Percentiles rank a stretch among this genome's conserved stretches.
Evolutionary conservation across 2,888 invertebrate species (phyloP).

Genomic region (Zeuzera pyrina): DNA sequence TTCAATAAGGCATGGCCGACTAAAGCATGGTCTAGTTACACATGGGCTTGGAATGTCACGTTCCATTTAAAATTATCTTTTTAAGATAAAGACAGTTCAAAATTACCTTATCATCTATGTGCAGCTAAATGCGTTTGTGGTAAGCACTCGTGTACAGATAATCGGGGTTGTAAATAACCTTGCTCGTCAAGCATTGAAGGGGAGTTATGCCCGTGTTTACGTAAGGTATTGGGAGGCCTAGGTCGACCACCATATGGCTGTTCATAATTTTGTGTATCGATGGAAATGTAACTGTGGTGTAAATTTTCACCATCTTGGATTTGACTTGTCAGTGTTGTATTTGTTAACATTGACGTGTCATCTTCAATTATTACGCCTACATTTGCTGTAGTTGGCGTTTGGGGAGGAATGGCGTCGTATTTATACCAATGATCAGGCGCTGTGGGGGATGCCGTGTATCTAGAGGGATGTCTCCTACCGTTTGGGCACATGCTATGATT

Average conservation of each 20-base stretch:
- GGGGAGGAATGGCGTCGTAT: conserved; percentile 74
- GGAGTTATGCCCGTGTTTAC: conserved; percentile 56
- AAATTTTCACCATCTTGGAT: conserved; percentile 76
- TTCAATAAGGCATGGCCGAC: conserved; percentile 55
- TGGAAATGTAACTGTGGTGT: conserved; percentile 80
- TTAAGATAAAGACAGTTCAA: conserved; percentile 46
- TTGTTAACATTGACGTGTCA: conserved; percentile 75
- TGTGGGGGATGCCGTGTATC: conserved; percentile 83
- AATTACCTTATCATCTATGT: conserved; percentile 60
- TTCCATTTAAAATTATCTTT: conserved; percentile 62
- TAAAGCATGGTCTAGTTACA: conserved; percentile 52
- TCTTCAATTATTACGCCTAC: conserved; percentile 70
- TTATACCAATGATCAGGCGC: conserved; percentile 82
- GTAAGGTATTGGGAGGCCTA: conserved; percentile 58
- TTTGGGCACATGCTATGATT: conserved; percentile 69
- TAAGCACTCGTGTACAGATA: conserved; percentile 64
- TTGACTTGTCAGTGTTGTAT: conserved; percentile 75
- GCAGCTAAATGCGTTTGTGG: conserved; percentile 63
- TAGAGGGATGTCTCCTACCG: conserved; percentile 72
- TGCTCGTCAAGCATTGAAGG: conserved; percentile 67
- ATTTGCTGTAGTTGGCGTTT: conserved; percentile 68
- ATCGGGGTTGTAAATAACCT: conserved; percentile 68
- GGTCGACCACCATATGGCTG: conserved; percentile 62
- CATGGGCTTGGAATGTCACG: conserved; percentile 65
- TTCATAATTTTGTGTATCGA: conserved; percentile 72